These are phyloP conservation scores for Conus betulinus DNA, from an alignment of 1,140 invertebrate species.

Conservation along the genomic window DNA sequence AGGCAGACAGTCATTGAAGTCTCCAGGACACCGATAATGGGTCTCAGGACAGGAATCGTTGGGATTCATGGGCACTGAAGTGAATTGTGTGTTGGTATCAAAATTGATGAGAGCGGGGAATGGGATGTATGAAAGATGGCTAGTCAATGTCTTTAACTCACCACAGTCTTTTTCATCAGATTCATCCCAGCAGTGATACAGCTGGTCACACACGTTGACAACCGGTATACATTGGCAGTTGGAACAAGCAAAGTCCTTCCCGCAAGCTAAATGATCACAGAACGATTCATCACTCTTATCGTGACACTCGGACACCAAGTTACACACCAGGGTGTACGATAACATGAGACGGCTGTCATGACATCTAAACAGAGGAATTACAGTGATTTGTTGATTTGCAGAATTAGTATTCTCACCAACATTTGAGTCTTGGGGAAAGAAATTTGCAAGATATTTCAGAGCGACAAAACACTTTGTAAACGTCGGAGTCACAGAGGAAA, in stretches of 20 bases:
- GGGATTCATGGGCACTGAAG: not conserved
- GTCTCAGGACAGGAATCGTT: not conserved
- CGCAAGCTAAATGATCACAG: not conserved
- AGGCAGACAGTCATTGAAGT: not conserved
- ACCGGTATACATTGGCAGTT: not conserved
- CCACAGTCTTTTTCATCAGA: conserved; percentile 4
- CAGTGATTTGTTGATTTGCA: not conserved
- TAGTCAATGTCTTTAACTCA: not conserved
- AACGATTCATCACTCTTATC: conserved; percentile 7
- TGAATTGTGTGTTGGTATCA: not conserved
- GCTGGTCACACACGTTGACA: not conserved
- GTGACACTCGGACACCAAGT: not conserved
- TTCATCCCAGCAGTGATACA: not conserved
- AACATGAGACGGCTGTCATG: not conserved
- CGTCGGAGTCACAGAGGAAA: too few relatives aligned
- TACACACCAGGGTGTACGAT: not conserved
- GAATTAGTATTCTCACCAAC: too few relatives aligned
- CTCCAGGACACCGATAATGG: not conserved
- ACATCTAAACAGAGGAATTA: not conserved
- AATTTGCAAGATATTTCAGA: not conserved
- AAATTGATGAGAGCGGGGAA: not conserved
- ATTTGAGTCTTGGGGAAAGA: not conserved
- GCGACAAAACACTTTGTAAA: too few relatives aligned
- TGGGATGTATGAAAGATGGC: not conserved
- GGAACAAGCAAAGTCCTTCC: not conserved